A percentile compares a stretch with the other conserved stretches of the same genome.
Conservation (phyloP, 1,140 invertebrate species). For the Pectinophora gossypiella region DNA sequence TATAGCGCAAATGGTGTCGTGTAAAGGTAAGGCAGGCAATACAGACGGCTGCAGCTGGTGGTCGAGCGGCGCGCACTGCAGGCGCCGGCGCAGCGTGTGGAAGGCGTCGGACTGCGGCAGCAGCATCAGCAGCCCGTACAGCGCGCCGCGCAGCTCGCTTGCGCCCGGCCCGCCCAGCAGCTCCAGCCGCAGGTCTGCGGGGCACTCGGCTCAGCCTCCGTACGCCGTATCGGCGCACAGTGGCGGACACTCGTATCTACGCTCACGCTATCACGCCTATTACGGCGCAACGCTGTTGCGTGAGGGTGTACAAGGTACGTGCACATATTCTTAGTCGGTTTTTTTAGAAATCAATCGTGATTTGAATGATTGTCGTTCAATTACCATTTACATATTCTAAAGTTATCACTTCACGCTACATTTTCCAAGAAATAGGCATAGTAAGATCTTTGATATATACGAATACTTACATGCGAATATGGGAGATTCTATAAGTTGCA, state of each 20-base stretch:
- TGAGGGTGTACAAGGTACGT: no score
- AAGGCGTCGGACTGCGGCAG: slow-evolving; percentile 98
- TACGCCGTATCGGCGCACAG: background rate
- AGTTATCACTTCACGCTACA: background rate
- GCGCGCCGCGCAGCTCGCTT: slow-evolving; percentile 88
- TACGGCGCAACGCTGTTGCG: no score
- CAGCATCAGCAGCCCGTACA: slow-evolving; percentile 98
- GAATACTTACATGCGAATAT: slow-evolving; percentile 96
- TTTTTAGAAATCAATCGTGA: no score
- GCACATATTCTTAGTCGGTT: no score
- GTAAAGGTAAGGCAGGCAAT: background rate
- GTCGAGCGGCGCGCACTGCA: slow-evolving; percentile 89
- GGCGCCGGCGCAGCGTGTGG: slow-evolving; percentile 87
- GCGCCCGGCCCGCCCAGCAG: slow-evolving; percentile 85
- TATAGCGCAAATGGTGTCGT: background rate
- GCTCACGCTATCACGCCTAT: no score
- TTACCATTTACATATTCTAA: no score
- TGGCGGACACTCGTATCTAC: background rate
- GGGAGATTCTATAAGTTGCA: slow-evolving; percentile 98
- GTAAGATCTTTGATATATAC: background rate
- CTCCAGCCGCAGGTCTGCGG: slow-evolving; percentile 92
- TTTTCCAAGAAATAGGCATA: background rate
- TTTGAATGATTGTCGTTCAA: no score
- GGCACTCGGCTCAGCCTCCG: background rate
- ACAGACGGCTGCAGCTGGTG: background rate